Evolutionary conservation across 2,888 invertebrate genomes (phyloP).

Genomic region (Timema cristinae): DNA sequence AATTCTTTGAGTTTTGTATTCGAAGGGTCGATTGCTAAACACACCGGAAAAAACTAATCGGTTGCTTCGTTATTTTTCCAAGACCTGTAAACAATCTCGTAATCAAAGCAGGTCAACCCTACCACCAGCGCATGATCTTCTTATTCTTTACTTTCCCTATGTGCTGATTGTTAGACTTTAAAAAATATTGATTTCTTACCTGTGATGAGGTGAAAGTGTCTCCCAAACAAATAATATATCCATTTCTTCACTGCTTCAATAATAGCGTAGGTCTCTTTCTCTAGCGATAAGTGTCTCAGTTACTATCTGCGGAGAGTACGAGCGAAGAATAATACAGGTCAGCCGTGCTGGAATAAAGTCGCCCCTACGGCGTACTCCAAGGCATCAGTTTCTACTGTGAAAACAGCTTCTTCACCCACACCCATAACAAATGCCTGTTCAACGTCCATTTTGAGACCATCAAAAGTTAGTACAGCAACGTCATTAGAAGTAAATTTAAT

Average conservation of each 20-base stretch:
- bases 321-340: conserved; percentile 22
- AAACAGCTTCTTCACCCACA: neutral
- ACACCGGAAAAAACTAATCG: neutral
- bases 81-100: conserved; percentile 1
- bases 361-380: conserved; percentile 27
- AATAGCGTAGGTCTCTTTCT: conserved; percentile 12
- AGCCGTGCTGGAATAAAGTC: conserved; percentile 26
- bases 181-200: neutral
- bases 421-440: neutral
- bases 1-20: neutral
- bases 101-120: neutral
- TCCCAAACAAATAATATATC: neutral
- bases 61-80: neutral
- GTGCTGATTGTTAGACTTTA: neutral
- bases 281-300: neutral
- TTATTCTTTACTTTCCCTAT: conserved; percentile 15
- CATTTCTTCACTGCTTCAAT: conserved; percentile 6
- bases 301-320: neutral
- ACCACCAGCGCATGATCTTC: neutral
- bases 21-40: neutral
- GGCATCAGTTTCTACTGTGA: conserved; percentile 31
- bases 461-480: neutral
- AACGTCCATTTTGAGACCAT: neutral
- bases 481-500: neutral
- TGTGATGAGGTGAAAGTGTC: conserved; percentile 7